Percentiles rank a stretch among this genome's conserved stretches.
Conservation (phyloP, 2,888 invertebrate genomes). For the Cremastinae sp. region DNA sequence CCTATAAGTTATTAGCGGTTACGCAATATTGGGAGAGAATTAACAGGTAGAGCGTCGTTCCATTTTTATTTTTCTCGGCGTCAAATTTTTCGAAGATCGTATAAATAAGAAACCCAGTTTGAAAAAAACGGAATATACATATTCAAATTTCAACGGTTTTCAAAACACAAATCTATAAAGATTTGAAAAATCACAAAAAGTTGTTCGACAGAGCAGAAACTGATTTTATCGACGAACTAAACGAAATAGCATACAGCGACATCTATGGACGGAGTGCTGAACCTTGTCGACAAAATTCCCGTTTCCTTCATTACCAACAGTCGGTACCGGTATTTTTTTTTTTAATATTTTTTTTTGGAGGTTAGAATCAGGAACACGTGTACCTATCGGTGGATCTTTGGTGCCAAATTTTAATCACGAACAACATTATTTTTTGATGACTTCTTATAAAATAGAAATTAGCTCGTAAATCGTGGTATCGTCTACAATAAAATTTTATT, state of each 20-base stretch:
- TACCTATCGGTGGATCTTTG: constrained; percentile 1
- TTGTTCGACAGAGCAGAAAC: too few species aligned
- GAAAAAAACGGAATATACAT: background rate
- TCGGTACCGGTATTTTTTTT: constrained; percentile 1
- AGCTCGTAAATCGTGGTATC: constrained; percentile 10
- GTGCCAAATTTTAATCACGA: background rate
- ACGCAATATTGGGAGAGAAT: constrained; percentile 23
- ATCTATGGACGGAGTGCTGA: background rate
- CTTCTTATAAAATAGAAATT: too few species aligned
- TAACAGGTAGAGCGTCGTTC: constrained; percentile 2
- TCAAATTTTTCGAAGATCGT: background rate
- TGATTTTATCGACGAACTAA: too few species aligned
- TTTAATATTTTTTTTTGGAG: constrained; percentile 9
- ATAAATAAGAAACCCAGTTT: background rate
- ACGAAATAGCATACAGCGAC: background rate
- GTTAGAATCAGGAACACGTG: constrained; percentile 21
- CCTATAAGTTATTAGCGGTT: constrained; percentile 66
- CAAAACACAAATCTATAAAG: too few species aligned
- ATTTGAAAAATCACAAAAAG: too few species aligned
- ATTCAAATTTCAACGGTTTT: too few species aligned
- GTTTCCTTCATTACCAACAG: background rate
- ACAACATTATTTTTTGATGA: too few species aligned
- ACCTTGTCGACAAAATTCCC: background rate
- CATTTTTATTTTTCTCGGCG: background rate
- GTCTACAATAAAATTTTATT: background rate